Evolutionary conservation across 2,888 invertebrate species (phyloP).

Genomic region (Drosophila percnosoma): DNA sequence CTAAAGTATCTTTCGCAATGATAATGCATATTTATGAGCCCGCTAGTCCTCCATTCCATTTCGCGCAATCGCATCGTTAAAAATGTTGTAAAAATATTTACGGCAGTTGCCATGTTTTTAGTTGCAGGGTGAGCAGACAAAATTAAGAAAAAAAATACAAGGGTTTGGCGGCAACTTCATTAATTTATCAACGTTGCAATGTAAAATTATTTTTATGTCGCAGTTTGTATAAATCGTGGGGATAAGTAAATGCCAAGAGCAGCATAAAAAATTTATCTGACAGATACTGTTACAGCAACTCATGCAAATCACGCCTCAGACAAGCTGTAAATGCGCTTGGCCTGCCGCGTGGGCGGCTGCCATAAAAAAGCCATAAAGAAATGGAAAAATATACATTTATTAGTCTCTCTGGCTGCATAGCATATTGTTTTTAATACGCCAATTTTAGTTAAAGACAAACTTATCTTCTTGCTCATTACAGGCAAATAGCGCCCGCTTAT

Average conservation of each 20-base stretch:
- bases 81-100: slow-evolving; percentile 62
- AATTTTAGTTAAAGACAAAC: slow-evolving; percentile 4
- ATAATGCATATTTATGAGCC: slow-evolving; percentile 68
- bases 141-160: slow-evolving; percentile 16
- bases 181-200: slow-evolving; percentile 65
- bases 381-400: slow-evolving; percentile 16
- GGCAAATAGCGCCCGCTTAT: slow-evolving; percentile 89
- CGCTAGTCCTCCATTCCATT: slow-evolving; percentile 42
- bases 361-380: slow-evolving; percentile 40
- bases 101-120: slow-evolving; percentile 42
- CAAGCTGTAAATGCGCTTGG: slow-evolving; percentile 36
- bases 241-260: slow-evolving; percentile 35
- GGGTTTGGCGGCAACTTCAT: slow-evolving; percentile 63
- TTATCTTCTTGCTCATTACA: slow-evolving; percentile 84
- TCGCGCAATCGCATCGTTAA: slow-evolving; percentile 62
- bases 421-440: slow-evolving; percentile 26
- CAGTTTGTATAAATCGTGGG: slow-evolving; percentile 42
- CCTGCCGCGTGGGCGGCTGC: slow-evolving; percentile 48
- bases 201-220: slow-evolving; percentile 47
- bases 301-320: slow-evolving; percentile 62
- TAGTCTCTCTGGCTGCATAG: slow-evolving; percentile 1
- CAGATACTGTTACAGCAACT: slow-evolving; percentile 50
- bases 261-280: slow-evolving; percentile 50
- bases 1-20: slow-evolving; percentile 49
- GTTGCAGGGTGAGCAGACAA: slow-evolving; percentile 9